A percentile compares a stretch with the other conserved stretches of the same genome.
These are phyloP conservation scores for Lasioglossum marginatum DNA, from an alignment of 2,888 invertebrate genomes.

Conservation along the genomic window DNA sequence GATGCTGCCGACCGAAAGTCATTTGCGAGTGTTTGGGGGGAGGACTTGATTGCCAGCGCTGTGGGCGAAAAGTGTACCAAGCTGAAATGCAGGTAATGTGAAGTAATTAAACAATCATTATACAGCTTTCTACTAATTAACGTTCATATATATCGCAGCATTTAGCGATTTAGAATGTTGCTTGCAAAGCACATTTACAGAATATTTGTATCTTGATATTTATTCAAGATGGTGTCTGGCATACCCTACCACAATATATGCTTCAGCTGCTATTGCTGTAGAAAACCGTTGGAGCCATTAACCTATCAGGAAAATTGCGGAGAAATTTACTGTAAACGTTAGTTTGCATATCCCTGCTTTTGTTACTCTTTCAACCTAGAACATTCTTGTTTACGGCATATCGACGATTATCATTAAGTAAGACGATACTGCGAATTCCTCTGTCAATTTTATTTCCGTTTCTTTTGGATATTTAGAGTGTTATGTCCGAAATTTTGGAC, in stretches of 20 bases:
- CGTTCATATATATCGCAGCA: too few relatives aligned
- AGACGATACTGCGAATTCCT: background rate
- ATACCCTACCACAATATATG: conserved; percentile 85
- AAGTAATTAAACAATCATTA: background rate
- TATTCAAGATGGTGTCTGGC: conserved; percentile 81
- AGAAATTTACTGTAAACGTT: conserved; percentile 86
- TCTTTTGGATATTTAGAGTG: conserved; percentile 81
- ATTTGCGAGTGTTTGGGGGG: conserved; percentile 79
- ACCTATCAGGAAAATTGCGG: conserved; percentile 85
- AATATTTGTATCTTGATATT: conserved; percentile 8
- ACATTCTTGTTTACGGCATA: background rate
- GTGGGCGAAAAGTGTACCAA: conserved; percentile 82
- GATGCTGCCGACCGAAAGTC: conserved; percentile 61
- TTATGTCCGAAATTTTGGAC: conserved; percentile 85
- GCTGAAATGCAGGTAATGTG: conserved; percentile 81
- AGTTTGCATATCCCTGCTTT: conserved; percentile 65
- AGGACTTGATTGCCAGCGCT: conserved; percentile 81
- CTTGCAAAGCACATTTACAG: background rate
- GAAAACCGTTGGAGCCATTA: conserved; percentile 85
- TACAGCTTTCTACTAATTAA: background rate
- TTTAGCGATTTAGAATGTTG: background rate
- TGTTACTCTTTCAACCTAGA: background rate
- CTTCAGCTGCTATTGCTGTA: conserved; percentile 86
- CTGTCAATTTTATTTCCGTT: background rate
- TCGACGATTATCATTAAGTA: background rate